phyloP scores from a whole-genome alignment of 2,888 invertebrate species.

The Biston betularia region DNA sequence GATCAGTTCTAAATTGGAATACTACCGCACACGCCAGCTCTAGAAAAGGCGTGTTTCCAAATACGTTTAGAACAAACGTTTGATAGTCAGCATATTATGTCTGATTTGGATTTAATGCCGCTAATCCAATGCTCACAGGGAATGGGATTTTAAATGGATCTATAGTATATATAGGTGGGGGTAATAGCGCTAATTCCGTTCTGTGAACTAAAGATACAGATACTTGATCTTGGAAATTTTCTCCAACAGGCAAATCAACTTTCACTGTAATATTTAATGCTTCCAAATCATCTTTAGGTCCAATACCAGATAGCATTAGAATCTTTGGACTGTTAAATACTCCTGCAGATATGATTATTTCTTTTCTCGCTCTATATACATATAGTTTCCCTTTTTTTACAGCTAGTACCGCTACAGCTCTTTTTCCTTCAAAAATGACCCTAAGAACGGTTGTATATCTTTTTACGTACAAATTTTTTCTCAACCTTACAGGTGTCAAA shows the following conservation, averaged over 20 bases:
- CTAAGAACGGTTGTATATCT: constrained; percentile 77
- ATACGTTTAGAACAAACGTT: constrained; percentile 42
- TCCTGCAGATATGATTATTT: constrained; percentile 77
- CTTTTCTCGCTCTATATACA: constrained; percentile 63
- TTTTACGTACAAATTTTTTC: constrained; percentile 63
- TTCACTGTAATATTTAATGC: constrained; percentile 64
- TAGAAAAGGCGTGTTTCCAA: constrained; percentile 34
- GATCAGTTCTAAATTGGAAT: constrained; percentile 45
- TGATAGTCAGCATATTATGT: constrained; percentile 70
- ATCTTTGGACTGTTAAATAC: constrained; percentile 74
- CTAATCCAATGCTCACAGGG: constrained; percentile 50
- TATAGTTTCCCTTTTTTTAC: constrained; percentile 45
- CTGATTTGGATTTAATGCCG: constrained; percentile 86
- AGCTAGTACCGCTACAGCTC: constrained; percentile 65
- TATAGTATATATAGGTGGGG: constrained; percentile 9
- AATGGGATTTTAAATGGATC: constrained; percentile 54
- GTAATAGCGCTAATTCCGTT: constrained; percentile 39
- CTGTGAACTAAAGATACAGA: constrained; percentile 55
- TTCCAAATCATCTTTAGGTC: constrained; percentile 64
- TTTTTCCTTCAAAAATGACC: constrained; percentile 73
- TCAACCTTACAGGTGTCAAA: constrained; percentile 57
- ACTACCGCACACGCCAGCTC: constrained; percentile 43
- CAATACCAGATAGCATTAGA: constrained; percentile 79
- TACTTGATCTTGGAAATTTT: constrained; percentile 76
- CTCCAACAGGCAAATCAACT: constrained; percentile 73